phyloP scores from a whole-genome alignment of 2,113 vertebrate species.

The Aramus guarauna region DNA sequence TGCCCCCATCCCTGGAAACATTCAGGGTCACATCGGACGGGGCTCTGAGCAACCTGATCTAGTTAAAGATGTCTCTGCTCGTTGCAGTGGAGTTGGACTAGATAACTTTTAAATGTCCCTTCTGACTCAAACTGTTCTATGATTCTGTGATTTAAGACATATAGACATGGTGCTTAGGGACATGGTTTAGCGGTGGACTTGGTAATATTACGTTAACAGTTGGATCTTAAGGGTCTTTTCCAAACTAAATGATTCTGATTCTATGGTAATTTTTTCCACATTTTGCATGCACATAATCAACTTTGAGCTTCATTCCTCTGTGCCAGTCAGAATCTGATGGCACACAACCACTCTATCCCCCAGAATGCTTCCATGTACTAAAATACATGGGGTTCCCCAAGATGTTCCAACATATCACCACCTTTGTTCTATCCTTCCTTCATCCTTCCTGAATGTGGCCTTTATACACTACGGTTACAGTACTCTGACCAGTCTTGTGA shows the following conservation, averaged over 20 bases:
- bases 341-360: rapidly evolving
- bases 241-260: not conserved
- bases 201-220: not conserved
- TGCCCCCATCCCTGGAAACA: not conserved
- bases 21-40: rapidly evolving
- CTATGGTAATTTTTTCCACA: not conserved
- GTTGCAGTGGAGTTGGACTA: too few relatives aligned
- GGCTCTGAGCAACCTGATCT: not conserved
- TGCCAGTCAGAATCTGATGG: not conserved
- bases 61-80: not conserved
- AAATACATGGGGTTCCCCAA: rapidly evolving
- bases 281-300: not conserved
- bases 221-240: not conserved
- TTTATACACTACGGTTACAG: not conserved
- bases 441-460: not conserved
- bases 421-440: not conserved
- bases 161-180: not conserved
- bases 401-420: not conserved
- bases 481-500: not conserved
- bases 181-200: not conserved
- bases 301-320: not conserved
- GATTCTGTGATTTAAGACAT: not conserved
- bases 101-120: not conserved
- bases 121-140: not conserved
- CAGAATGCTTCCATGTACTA: not conserved